Evolutionary conservation across 1,140 invertebrate species (phyloP), one percentile per base, ranked within the genome.

Genomic region (Hylaeus anthracinus): DNA sequence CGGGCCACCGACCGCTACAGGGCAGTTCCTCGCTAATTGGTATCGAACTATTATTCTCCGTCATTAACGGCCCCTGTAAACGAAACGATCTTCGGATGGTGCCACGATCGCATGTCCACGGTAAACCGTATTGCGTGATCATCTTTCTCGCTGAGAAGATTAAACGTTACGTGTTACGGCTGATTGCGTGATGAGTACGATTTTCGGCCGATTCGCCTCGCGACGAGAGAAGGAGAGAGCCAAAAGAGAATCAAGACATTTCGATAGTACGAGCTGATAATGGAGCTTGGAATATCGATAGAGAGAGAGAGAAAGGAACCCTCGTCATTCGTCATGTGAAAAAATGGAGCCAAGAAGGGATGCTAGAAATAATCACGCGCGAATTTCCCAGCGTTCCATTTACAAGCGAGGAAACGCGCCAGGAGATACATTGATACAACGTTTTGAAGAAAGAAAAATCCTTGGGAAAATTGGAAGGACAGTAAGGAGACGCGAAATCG

Each of bases 41-140:
- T 92, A 93, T 93, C 91, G 92, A 93, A 93, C 93, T 93, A 90
- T 93, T 93, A 93, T 90, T 92, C 84, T 81, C 88, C 81, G 85
- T 90, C 87, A 89, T 90, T 87, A 89, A 91, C 90, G 81, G 64
- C 65, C 48, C 9, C 83, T 82, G 80, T 82, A 87, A 88, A 86
- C 84, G 72, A 53, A 72, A 86, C 73, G 81, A 64, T 80, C 80
- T 83, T 70, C 53, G 9, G 41, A 66, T 75, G 71, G 67, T 63
- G 58, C 39, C 12, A 43, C 58, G 14, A 79, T 80, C 77, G 58
- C 61, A n/a, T 53, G 71, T 72, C 76, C 53, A 6, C 39, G 5
- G 26, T 55, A 48, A 71, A 71, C 56, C 69, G 14, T 71, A 58
- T 71, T 43, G 69, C 69, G 69, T 71, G 69, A 71, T 55, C 69